phyloP scores from a whole-genome alignment of 2,888 invertebrate genomes.

The Parnassius apollo region DNA sequence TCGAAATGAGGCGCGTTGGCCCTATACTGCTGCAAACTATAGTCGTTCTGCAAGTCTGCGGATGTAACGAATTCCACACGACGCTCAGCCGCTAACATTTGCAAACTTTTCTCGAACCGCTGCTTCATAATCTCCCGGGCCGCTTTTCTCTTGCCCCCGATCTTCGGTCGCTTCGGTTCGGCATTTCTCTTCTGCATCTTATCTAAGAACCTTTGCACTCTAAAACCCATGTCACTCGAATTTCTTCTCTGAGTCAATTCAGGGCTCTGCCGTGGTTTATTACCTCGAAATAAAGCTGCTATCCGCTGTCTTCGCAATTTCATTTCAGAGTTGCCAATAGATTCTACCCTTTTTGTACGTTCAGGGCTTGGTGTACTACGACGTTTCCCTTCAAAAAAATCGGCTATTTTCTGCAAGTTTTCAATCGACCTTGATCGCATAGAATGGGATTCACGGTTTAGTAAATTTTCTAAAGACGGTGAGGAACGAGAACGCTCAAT shows the following conservation, averaged over 20 bases:
- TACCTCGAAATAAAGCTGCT: constrained; percentile 57
- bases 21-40: constrained; percentile 90
- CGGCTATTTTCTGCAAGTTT: constrained; percentile 59
- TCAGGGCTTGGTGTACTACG: constrained; percentile 56
- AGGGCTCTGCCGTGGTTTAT: constrained; percentile 37
- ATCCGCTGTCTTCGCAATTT: constrained; percentile 59
- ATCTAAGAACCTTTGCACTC: constrained; percentile 88
- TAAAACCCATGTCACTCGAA: constrained; percentile 65
- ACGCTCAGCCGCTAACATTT: constrained; percentile 90
- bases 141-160: constrained; percentile 54
- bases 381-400: constrained; percentile 63
- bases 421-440: constrained; percentile 48
- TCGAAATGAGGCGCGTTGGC: constrained; percentile 92
- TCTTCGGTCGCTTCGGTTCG: constrained; percentile 52
- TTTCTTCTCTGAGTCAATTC: constrained; percentile 45
- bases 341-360: constrained; percentile 45
- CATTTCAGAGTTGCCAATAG: constrained; percentile 60
- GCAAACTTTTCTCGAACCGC: constrained; percentile 92
- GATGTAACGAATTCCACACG: constrained; percentile 81
- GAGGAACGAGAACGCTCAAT: constrained; percentile 56
- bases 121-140: constrained; percentile 86
- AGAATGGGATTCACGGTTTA: constrained; percentile 52
- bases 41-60: constrained; percentile 89
- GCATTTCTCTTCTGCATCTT: constrained; percentile 87
- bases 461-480: constrained; percentile 47